These are phyloP conservation scores for Zhuqinia jingwanae DNA, from an alignment of 2,888 invertebrate species.

Conservation along the genomic window DNA sequence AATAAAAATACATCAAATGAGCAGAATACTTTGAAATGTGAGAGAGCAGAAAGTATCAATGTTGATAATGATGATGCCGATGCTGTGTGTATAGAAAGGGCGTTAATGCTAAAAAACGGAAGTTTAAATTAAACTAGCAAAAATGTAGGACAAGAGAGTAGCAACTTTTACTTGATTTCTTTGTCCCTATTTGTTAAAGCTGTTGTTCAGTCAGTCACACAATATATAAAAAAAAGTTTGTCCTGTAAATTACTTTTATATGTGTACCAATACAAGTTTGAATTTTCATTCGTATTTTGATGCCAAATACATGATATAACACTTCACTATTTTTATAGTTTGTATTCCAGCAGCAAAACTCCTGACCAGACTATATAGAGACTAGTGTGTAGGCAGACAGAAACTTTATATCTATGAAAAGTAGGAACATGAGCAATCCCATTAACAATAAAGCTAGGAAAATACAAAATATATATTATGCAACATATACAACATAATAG, in stretches of 20 bases:
- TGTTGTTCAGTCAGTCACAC: not conserved
- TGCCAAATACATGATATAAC: too few species aligned
- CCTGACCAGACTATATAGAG: too few species aligned
- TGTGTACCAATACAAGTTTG: not conserved
- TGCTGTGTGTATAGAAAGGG: conserved; percentile 21
- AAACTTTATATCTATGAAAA: not conserved
- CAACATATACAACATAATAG: not conserved
- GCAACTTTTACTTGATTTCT: conserved; percentile 9
- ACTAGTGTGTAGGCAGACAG: not conserved
- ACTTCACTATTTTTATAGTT: too few species aligned
- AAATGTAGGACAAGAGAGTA: conserved; percentile 33
- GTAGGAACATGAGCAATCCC: not conserved
- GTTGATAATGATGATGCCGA: not conserved
- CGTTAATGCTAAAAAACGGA: conserved; percentile 54
- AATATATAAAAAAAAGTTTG: not conserved
- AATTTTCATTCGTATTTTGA: too few species aligned
- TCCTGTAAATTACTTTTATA: not conserved
- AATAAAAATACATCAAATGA: not conserved
- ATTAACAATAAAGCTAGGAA: not conserved
- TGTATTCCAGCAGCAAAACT: too few species aligned
- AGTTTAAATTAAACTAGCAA: conserved; percentile 45
- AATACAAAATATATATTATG: not conserved
- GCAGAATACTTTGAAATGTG: not conserved
- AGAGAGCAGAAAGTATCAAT: not conserved
- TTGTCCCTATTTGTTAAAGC: not conserved